Conservation (phyloP, 2,113 vertebrate species). For the Chaetorhynchus papuensis region DNA sequence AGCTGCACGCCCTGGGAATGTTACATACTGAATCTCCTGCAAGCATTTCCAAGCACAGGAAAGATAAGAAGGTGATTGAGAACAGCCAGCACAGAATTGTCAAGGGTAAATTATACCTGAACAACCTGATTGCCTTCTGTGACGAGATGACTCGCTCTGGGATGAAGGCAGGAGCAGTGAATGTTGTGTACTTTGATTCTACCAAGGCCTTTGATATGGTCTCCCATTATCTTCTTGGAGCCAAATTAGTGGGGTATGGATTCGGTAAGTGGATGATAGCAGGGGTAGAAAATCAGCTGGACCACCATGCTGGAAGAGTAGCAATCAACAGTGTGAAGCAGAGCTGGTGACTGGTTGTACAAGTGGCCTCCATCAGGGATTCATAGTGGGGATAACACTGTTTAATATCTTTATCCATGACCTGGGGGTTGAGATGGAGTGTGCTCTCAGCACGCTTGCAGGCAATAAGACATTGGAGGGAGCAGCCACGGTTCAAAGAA, state of each 20-base stretch:
- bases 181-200: neutral
- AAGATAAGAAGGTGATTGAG: neutral
- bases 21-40: neutral
- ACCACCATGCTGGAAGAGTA: neutral
- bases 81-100: neutral
- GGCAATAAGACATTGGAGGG: neutral
- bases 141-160: neutral
- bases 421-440: neutral
- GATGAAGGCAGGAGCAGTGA: neutral
- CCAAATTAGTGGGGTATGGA: neutral
- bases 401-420: neutral
- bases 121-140: constrained; percentile 10
- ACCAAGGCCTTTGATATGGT: neutral
- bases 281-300: neutral
- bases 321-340: neutral
- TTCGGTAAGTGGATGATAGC: neutral
- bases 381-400: neutral
- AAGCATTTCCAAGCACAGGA: neutral
- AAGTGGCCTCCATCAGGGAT: neutral
- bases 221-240: neutral
- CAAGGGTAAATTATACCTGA: constrained; percentile 16
- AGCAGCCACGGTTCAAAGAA: neutral
- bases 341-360: neutral
- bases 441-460: neutral
- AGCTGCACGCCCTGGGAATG: neutral